A percentile compares a stretch with the other conserved stretches of the same genome.
These are phyloP conservation scores for Hemibagrus guttatus DNA, from an alignment of 2,797 vertebrate genomes.

Conservation along the genomic window DNA sequence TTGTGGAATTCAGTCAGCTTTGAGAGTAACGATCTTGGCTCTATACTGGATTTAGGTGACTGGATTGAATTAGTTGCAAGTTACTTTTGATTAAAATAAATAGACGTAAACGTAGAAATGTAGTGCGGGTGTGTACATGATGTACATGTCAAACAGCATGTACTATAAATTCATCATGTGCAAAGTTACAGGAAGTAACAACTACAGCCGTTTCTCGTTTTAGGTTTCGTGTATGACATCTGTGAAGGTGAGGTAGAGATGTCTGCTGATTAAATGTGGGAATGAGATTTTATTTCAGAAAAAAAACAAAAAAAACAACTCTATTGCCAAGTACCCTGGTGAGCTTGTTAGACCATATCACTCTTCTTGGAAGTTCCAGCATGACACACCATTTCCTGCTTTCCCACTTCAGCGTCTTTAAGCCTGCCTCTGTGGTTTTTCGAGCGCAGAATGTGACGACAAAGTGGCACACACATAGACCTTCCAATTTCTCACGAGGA, in stretches of 20 bases:
- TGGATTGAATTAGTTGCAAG: neutral
- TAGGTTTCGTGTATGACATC: no score
- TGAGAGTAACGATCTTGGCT: no score
- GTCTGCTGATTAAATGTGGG: neutral
- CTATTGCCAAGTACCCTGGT: neutral
- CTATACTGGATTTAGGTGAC: neutral
- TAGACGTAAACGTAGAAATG: neutral
- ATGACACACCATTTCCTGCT: slow-evolving; percentile 12
- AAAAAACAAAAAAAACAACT: neutral
- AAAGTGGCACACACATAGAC: neutral
- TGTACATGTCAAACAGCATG: neutral
- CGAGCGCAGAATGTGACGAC: slow-evolving; percentile 5
- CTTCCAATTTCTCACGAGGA: neutral
- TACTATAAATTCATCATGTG: no score
- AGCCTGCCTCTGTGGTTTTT: slow-evolving; percentile 11
- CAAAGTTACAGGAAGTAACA: neutral
- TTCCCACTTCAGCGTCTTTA: slow-evolving; percentile 7
- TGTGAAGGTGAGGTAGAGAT: neutral
- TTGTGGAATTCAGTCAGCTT: neutral
- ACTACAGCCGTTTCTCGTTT: neutral
- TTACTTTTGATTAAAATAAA: neutral
- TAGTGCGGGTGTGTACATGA: no score
- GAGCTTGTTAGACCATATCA: neutral
- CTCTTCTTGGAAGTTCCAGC: slow-evolving; percentile 7
- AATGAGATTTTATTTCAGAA: neutral